Evolutionary conservation across 2,113 vertebrate species (phyloP), one percentile per base, ranked within the genome.

Genomic region (Clarias macrocephalus): DNA sequence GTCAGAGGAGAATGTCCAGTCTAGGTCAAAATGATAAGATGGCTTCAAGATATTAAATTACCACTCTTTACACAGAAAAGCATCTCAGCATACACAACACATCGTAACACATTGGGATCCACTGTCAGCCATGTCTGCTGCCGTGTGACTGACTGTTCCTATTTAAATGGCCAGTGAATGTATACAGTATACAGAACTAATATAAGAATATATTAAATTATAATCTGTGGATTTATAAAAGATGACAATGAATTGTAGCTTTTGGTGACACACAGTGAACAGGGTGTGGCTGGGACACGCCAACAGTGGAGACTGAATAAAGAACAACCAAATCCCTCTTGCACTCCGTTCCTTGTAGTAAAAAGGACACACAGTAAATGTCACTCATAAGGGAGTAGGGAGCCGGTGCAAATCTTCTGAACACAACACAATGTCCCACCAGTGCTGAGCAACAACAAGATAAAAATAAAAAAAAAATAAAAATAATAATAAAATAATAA

Each of bases 351-450:
- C 15, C 56, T 19, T 59, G 21, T 33, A 30, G 54, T 33, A 7
- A 48, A 48, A 48, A 6, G 18, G 54, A 80, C n/a, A 30, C 7
- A 33, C 10, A 57, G 15, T 57, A 57, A 9, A 79, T 10, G 3
- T 18, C 19, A 37, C 30, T 81, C 18, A 80, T 37, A 5, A 33
- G 0, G 5, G 30, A 80, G 1, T 6, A 33, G 30, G 30, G 7
- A 13, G 57, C 30, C 18, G 23, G 79, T 60, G 13, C 18, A 59
- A 80, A 59, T 28, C 18, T 80, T 19, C 16, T 62, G 57, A 81
- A 81, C 57, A 62, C 57, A 81, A 79, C 57, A 81, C 57, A 81
- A 79, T 79, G 48, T 79, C 13, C 75, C 28, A 28, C 52, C 15
- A 56, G 52, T 30, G 0, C 48, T n/a, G 8, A 57, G 7, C 52